Percentiles rank a stretch among this genome's conserved stretches.
phyloP scores from a whole-genome alignment of 2,113 vertebrate species.

The Sceloporus tristichus region DNA sequence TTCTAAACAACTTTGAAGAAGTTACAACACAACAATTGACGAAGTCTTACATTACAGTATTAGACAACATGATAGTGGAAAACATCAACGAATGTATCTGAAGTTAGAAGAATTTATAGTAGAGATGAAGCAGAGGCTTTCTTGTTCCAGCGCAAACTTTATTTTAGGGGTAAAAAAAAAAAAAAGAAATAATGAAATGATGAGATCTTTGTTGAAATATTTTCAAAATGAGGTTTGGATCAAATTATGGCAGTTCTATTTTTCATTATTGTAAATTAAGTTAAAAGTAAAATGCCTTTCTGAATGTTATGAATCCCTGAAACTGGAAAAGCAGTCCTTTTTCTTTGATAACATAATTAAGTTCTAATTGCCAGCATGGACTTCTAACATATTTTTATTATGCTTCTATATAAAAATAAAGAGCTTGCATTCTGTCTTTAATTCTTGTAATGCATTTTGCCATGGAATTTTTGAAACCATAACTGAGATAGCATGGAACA shows the following conservation, averaged over 20 bases:
- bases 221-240: neutral
- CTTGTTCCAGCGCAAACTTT: neutral
- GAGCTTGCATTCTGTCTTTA: neutral
- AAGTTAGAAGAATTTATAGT: neutral
- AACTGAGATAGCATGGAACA: neutral
- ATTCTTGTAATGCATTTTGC: neutral
- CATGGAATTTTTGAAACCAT: neutral
- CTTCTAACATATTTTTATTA: neutral
- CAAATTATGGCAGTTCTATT: neutral
- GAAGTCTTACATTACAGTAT: neutral
- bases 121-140: neutral
- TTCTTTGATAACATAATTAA: neutral
- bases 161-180: neutral
- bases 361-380: neutral
- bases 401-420: neutral
- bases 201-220: no score
- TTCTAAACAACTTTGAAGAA: no score
- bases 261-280: neutral
- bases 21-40: no score
- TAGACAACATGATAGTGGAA: neutral
- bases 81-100: neutral
- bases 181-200: neutral
- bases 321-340: neutral
- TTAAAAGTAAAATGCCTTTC: conserved; percentile 12
- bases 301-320: conserved; percentile 10